Evolutionary conservation across 2,113 vertebrate genomes (phyloP).

Genomic region (Neolamprologus fasciatus): DNA sequence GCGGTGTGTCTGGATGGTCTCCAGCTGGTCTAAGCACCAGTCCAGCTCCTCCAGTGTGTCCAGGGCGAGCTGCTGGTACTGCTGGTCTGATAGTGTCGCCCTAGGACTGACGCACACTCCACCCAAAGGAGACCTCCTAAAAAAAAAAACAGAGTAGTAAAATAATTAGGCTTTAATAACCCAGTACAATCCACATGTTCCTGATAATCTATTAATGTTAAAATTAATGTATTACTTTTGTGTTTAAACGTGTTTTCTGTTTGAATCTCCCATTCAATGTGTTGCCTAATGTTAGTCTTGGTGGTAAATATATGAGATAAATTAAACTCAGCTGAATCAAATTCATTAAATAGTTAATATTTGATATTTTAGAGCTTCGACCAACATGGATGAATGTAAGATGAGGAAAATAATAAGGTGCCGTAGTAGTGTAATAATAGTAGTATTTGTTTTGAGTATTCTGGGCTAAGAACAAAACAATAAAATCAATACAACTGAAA

Average conservation of each 20-base stretch:
- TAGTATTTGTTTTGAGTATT: neutral
- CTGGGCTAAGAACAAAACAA: neutral
- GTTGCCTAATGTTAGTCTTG: neutral
- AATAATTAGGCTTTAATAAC: neutral
- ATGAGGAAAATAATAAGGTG: neutral
- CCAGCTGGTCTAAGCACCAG: slow-evolving; percentile 93
- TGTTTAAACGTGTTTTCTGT: neutral
- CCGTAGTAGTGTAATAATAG: neutral
- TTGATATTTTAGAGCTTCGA: neutral
- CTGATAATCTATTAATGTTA: neutral
- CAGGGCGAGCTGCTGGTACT: slow-evolving; percentile 78
- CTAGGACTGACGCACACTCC: slow-evolving; percentile 64
- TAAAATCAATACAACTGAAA: neutral
- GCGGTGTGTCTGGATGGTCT: slow-evolving; percentile 86
- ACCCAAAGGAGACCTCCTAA: slow-evolving; percentile 68
- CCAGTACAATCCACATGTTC: neutral
- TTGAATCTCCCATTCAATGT: neutral
- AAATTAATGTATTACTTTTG: neutral
- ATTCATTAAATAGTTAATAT: neutral
- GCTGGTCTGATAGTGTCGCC: slow-evolving; percentile 73
- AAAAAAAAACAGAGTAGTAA: neutral
- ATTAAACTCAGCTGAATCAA: neutral
- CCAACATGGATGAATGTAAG: neutral
- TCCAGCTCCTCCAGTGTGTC: slow-evolving; percentile 90
- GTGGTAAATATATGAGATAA: neutral